These are phyloP conservation scores for Stigmatopora argus DNA, from an alignment of 2,113 vertebrate species.

Conservation along the genomic window DNA sequence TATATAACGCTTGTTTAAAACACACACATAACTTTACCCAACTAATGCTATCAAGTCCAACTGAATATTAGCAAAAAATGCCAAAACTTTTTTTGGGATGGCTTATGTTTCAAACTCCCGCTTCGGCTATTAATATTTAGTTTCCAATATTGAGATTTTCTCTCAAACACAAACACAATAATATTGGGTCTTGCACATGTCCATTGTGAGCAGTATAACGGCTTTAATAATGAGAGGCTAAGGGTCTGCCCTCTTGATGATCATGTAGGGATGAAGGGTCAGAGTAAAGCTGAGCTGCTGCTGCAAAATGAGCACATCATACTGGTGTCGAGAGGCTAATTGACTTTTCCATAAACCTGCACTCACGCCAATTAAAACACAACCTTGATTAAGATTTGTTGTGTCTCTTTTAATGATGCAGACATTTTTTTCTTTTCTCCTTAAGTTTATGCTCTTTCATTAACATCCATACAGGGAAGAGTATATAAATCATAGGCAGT, in stretches of 20 bases:
- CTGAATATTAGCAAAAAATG: not conserved
- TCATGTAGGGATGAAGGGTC: slow-evolving; percentile 43
- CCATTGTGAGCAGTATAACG: slow-evolving; percentile 39
- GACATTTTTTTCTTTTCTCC: slow-evolving; percentile 9
- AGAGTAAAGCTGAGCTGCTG: slow-evolving; percentile 56
- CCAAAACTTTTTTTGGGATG: not conserved
- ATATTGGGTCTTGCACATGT: not conserved
- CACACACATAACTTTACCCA: too few relatives aligned
- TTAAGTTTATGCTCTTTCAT: slow-evolving; percentile 18
- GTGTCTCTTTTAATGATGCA: slow-evolving; percentile 34
- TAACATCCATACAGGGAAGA: slow-evolving; percentile 34
- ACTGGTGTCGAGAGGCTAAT: slow-evolving; percentile 51
- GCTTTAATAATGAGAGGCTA: slow-evolving; percentile 50
- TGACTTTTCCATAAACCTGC: slow-evolving; percentile 47
- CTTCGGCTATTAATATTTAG: not conserved
- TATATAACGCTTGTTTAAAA: too few relatives aligned
- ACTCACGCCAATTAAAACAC: slow-evolving; percentile 58
- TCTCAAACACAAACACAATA: not conserved
- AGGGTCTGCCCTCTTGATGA: slow-evolving; percentile 49
- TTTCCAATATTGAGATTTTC: not conserved
- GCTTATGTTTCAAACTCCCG: not conserved
- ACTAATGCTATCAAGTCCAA: not conserved
- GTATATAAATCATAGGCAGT: slow-evolving; percentile 47
- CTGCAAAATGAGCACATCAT: slow-evolving; percentile 56
- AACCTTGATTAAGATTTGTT: slow-evolving; percentile 41